These are phyloP conservation scores for Phallusia fumigata DNA, from an alignment of 23 tunicate genomes.

Conservation along the genomic window DNA sequence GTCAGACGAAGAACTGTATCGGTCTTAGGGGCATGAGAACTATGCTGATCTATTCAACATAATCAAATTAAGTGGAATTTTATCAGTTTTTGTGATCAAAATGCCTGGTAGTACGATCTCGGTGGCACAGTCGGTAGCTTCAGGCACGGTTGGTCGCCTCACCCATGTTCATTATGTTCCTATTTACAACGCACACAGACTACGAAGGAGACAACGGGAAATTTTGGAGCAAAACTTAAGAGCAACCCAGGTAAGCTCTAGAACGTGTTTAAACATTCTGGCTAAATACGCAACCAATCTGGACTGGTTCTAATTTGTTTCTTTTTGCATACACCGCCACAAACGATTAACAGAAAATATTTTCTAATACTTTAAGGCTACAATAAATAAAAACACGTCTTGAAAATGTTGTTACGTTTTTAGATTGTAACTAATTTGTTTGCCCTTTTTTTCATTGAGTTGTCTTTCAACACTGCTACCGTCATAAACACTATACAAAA, in stretches of 20 bases:
- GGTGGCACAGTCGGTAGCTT: background rate
- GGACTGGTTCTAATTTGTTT: background rate
- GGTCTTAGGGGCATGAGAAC: background rate
- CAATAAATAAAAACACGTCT: no score
- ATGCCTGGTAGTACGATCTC: background rate
- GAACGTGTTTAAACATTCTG: no score
- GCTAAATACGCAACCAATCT: no score
- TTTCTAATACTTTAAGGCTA: background rate
- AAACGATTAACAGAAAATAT: no score
- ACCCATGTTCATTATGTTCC: conserved; percentile 45
- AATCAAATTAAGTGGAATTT: background rate
- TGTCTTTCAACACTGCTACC: no score
- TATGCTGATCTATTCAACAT: background rate
- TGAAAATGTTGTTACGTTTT: no score
- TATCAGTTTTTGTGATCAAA: background rate
- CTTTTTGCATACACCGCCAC: background rate
- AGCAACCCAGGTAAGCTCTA: background rate
- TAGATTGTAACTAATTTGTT: no score
- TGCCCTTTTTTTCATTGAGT: no score
- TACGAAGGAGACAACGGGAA: background rate
- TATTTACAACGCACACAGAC: conserved; percentile 35
- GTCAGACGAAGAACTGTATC: background rate
- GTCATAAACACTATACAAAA: no score
- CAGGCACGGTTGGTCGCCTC: conserved; percentile 15
- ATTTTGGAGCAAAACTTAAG: background rate